phyloP scores from a whole-genome alignment of 64 coral and sea anemone species.

The Acropora tenuis region DNA sequence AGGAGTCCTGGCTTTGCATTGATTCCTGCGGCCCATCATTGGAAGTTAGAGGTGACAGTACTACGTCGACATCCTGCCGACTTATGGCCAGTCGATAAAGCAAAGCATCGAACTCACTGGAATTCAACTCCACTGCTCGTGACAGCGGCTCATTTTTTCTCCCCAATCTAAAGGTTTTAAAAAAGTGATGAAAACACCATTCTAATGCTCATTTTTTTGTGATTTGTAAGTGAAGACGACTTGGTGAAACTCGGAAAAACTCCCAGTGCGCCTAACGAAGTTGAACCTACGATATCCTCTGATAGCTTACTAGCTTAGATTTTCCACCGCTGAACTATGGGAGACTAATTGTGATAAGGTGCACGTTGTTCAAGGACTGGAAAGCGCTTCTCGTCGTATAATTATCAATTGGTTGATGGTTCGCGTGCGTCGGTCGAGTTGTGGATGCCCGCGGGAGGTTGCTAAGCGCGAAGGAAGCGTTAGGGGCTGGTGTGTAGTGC shows the following conservation, averaged over 20 bases:
- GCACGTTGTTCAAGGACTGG: too few species aligned
- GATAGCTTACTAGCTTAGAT: too few species aligned
- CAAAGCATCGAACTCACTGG: not conserved
- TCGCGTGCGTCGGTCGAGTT: too few species aligned
- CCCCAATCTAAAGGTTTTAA: not conserved
- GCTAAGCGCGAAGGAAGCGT: too few species aligned
- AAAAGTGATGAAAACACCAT: not conserved
- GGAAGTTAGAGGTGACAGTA: not conserved
- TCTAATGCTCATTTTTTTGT: too few species aligned
- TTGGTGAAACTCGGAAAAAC: too few species aligned
- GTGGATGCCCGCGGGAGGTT: not conserved
- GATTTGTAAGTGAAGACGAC: too few species aligned
- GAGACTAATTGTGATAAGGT: too few species aligned
- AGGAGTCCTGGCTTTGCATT: not conserved
- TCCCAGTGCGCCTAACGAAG: not conserved
- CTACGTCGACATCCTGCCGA: not conserved
- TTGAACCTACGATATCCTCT: not conserved
- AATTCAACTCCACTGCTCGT: constrained; percentile 1
- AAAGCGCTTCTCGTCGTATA: too few species aligned
- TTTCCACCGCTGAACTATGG: too few species aligned
- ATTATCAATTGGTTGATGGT: too few species aligned
- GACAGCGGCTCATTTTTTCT: not conserved
- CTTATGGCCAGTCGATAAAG: not conserved
- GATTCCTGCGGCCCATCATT: not conserved
- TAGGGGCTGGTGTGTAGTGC: too few species aligned